A percentile compares a stretch with the other conserved stretches of the same genome.
Evolutionary conservation across 2,888 invertebrate genomes (phyloP).

Genomic region (Plebejus melissa): DNA sequence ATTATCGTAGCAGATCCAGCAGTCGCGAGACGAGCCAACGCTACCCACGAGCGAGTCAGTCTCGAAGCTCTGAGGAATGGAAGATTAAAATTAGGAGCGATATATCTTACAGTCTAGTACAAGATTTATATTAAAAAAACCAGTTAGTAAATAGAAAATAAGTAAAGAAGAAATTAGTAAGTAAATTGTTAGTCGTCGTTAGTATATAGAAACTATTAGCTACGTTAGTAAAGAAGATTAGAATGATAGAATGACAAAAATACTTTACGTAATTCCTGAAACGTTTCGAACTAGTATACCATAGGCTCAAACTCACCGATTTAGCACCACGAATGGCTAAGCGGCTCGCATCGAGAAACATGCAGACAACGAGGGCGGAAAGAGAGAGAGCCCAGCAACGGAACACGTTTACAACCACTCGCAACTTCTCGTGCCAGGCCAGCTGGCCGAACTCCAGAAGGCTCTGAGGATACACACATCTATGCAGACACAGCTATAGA

Average conservation of each 20-base stretch:
- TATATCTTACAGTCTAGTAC: not conserved
- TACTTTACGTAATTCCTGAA: not conserved
- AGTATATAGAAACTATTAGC: not conserved
- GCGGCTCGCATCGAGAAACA: conserved; percentile 42
- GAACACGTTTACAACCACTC: conserved; percentile 45
- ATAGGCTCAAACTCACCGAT: conserved; percentile 35
- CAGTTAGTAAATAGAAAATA: not conserved
- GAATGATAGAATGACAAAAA: not conserved
- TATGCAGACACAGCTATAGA: not conserved
- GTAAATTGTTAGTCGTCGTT: not conserved
- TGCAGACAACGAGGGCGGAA: conserved; percentile 44
- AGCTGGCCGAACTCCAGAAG: conserved; percentile 43
- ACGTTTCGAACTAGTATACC: not conserved
- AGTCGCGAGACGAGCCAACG: conserved; percentile 79
- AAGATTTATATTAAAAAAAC: not conserved
- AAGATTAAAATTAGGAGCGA: not conserved
- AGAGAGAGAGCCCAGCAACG: conserved; percentile 49
- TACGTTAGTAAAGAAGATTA: not conserved
- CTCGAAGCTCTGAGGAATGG: conserved; percentile 58
- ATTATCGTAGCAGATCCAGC: conserved; percentile 96
- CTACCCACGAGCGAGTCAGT: conserved; percentile 68
- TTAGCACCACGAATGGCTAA: conserved; percentile 32
- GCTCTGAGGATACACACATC: conserved; percentile 46
- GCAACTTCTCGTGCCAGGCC: conserved; percentile 48
- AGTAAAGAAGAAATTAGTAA: not conserved